These are phyloP conservation scores for Artibeus jamaicensis DNA, from an alignment of 2,797 vertebrate genomes.

Conservation along the genomic window DNA sequence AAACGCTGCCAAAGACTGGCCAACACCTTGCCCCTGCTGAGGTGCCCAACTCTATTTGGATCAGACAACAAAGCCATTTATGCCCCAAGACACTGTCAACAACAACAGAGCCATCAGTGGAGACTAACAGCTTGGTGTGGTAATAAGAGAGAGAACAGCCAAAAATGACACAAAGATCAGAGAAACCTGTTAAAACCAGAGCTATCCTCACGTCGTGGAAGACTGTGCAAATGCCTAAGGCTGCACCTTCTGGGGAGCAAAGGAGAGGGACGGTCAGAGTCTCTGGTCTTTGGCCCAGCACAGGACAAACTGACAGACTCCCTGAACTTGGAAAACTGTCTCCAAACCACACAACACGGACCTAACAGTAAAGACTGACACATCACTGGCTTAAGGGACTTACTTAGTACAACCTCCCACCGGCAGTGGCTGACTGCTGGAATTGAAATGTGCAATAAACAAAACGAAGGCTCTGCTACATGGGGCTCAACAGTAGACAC, in stretches of 20 bases:
- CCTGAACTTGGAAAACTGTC: background rate
- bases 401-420: background rate
- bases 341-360: background rate
- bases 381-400: background rate
- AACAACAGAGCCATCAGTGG: background rate
- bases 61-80: background rate
- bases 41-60: background rate
- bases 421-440: background rate
- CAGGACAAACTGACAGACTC: background rate
- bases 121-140: background rate
- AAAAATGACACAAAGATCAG: background rate
- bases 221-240: background rate
- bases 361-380: background rate
- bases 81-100: background rate
- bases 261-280: background rate
- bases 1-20: background rate
- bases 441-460: background rate
- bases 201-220: background rate
- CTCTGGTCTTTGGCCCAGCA: background rate
- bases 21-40: background rate
- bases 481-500: background rate
- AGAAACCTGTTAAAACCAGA: background rate
- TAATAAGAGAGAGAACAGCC: background rate
- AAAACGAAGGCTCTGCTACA: background rate
- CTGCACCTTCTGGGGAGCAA: background rate